These are phyloP conservation scores for Charadrius vociferus DNA, from an alignment of 2,113 vertebrate genomes.

Conservation along the genomic window DNA sequence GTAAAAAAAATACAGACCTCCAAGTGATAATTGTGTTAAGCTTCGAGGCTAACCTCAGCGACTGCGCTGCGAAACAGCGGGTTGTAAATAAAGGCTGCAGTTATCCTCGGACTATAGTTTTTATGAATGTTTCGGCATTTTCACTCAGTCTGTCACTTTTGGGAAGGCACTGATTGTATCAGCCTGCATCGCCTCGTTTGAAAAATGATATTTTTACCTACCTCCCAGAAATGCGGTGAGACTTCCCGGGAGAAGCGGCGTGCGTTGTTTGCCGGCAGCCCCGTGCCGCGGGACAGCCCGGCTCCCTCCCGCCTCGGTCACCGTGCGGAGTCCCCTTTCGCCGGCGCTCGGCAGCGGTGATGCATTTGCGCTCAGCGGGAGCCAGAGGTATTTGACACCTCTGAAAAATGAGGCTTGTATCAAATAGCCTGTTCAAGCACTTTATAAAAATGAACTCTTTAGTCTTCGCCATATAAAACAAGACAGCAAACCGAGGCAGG, in stretches of 20 bases:
- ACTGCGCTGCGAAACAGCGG: neutral
- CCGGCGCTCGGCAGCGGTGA: fast-evolving
- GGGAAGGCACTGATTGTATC: neutral
- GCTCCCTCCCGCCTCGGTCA: neutral
- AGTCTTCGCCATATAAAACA: neutral
- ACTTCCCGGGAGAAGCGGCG: fast-evolving
- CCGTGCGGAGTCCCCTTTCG: fast-evolving
- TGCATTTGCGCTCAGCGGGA: neutral
- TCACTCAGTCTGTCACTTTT: neutral
- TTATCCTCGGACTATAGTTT: neutral
- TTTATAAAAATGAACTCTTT: neutral
- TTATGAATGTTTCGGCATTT: neutral
- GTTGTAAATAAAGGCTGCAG: neutral
- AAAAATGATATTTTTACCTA: fast-evolving
- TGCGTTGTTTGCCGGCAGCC: neutral
- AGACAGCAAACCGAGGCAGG: neutral
- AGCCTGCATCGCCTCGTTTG: fast-evolving
- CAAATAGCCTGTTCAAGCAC: neutral
- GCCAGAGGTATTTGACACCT: neutral
- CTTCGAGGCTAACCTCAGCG: neutral
- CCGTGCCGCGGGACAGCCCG: fast-evolving
- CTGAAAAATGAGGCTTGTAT: neutral
- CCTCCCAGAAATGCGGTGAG: neutral
- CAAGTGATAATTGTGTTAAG: neutral
- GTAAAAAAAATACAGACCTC: neutral